Evolutionary conservation across 2,888 invertebrate species (phyloP).

Genomic region (Nyleta sp.): DNA sequence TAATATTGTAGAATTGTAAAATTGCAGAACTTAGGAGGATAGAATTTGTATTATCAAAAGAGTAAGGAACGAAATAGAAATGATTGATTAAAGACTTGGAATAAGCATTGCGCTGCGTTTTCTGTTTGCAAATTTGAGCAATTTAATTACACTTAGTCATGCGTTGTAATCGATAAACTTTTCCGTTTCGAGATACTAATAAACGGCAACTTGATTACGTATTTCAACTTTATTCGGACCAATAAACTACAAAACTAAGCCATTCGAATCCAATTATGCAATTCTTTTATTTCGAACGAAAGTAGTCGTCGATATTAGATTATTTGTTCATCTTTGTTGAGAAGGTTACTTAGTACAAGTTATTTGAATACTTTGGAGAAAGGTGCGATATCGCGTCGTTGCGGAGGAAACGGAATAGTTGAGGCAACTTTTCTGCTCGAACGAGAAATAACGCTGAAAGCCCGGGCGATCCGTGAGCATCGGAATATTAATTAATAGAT

Average conservation of each 20-base stretch:
- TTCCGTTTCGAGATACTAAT: not conserved
- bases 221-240: not conserved
- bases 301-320: constrained; percentile 19
- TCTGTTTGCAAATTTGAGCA: no score
- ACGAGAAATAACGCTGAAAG: constrained; percentile 51
- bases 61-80: no score
- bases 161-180: not conserved
- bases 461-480: constrained; percentile 24
- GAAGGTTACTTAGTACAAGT: constrained; percentile 17
- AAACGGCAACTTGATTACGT: not conserved
- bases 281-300: constrained; percentile 14
- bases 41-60: no score
- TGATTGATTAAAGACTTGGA: no score
- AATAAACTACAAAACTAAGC: constrained; percentile 11
- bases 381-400: constrained; percentile 24
- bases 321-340: constrained; percentile 14
- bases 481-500: constrained; percentile 65
- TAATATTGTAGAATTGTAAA: no score
- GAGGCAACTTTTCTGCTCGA: no score
- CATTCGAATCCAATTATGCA: constrained; percentile 2
- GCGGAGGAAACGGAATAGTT: constrained; percentile 1
- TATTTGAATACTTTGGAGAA: not conserved
- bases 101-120: no score
- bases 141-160: no score
- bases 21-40: no score